Percentiles rank a stretch among this genome's conserved stretches.
These are phyloP conservation scores for Myotis pilosus DNA, from an alignment of 2,797 vertebrate species.

Conservation along the genomic window DNA sequence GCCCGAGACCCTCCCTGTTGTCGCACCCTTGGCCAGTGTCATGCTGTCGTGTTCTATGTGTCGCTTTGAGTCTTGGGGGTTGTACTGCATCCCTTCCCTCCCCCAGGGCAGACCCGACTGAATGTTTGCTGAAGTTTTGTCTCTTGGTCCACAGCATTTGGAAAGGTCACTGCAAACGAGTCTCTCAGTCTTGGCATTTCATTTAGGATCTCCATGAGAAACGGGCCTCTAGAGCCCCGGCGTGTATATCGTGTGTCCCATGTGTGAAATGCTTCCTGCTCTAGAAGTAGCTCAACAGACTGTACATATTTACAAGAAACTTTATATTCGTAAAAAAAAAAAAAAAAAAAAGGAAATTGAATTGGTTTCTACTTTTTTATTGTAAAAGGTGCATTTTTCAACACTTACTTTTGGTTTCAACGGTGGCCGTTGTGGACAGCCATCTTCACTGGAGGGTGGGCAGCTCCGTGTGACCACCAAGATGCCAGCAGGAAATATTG, in stretches of 20 bases:
- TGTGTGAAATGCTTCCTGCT: slow-evolving; percentile 87
- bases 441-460: slow-evolving; percentile 79
- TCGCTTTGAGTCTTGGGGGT: slow-evolving; percentile 76
- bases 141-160: slow-evolving; percentile 81
- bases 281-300: slow-evolving; percentile 86
- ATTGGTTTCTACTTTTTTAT: slow-evolving; percentile 92
- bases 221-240: slow-evolving; percentile 80
- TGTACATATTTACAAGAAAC: slow-evolving; percentile 89
- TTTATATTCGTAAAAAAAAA: slow-evolving; percentile 89
- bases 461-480: slow-evolving; percentile 75
- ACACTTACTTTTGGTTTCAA: slow-evolving; percentile 85
- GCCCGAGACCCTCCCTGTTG: slow-evolving; percentile 64
- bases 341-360: slow-evolving; percentile 86
- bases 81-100: neutral
- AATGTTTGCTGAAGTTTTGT: slow-evolving; percentile 83
- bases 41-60: slow-evolving; percentile 71
- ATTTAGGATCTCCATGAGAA: slow-evolving; percentile 83
- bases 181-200: slow-evolving; percentile 85
- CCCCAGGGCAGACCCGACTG: slow-evolving; percentile 80
- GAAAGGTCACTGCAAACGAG: slow-evolving; percentile 80
- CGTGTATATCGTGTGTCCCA: slow-evolving; percentile 83
- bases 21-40: slow-evolving; percentile 74
- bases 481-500: slow-evolving; percentile 82
- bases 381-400: slow-evolving; percentile 89
- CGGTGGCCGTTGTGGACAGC: slow-evolving; percentile 82